Percentiles rank a stretch among this genome's conserved stretches.
These are phyloP conservation scores for Otocyon megalotis DNA, from an alignment of 2,113 vertebrate species.

Conservation along the genomic window DNA sequence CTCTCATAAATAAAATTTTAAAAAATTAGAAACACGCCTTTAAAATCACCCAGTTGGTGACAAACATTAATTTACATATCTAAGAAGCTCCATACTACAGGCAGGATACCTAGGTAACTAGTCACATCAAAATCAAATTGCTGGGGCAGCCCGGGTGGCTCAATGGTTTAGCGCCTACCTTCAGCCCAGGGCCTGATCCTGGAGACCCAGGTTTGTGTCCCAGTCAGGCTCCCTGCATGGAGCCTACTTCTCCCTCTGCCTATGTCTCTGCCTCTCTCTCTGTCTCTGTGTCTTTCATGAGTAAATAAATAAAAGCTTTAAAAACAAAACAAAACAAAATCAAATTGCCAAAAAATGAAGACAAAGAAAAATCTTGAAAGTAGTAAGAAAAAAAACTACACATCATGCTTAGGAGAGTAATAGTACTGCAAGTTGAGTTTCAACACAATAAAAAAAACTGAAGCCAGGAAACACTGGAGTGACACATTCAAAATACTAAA, in stretches of 20 bases:
- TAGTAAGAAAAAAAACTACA: neutral
- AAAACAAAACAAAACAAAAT: neutral
- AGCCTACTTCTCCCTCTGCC: too few species aligned
- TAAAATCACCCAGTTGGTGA: neutral
- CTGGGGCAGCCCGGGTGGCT: neutral
- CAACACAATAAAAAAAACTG: neutral
- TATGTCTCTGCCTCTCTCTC: too few species aligned
- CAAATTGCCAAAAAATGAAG: neutral
- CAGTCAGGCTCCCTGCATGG: too few species aligned
- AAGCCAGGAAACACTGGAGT: neutral
- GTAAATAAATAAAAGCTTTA: too few species aligned
- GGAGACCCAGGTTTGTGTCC: too few species aligned
- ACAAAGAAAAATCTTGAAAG: neutral
- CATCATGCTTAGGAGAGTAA: neutral
- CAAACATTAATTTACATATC: neutral
- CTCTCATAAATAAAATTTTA: too few species aligned
- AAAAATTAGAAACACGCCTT: neutral
- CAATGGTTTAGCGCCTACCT: too few species aligned
- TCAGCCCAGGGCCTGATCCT: too few species aligned
- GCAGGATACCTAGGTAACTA: neutral
- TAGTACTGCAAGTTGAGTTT: neutral
- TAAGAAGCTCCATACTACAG: neutral
- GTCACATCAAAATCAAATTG: neutral
- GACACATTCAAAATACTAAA: neutral
- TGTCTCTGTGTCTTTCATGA: too few species aligned